phyloP scores from a whole-genome alignment of 2,113 vertebrate genomes.

The Anarhynchus alexandrinus region DNA sequence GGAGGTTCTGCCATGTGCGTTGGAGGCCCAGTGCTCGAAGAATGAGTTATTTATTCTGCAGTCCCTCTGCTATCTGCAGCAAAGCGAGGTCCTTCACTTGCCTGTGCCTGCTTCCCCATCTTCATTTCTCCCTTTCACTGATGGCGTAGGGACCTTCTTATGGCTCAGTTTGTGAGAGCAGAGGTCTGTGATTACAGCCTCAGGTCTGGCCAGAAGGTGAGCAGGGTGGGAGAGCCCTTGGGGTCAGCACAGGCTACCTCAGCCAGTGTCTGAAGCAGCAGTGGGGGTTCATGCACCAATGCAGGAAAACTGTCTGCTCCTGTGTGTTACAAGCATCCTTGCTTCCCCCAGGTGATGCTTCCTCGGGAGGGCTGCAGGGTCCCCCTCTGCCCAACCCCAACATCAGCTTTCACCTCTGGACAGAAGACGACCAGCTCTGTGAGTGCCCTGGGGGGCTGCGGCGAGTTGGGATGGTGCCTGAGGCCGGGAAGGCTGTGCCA shows the following conservation, averaged over 20 bases:
- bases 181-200: neutral
- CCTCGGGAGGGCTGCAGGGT: neutral
- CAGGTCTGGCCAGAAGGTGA: neutral
- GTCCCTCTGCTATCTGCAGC: neutral
- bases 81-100: neutral
- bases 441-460: conserved; percentile 9
- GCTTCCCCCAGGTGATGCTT: conserved; percentile 15
- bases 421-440: conserved; percentile 86
- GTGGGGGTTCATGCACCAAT: no score
- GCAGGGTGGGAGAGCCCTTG: neutral
- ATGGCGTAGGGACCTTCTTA: accelerated
- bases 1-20: accelerated
- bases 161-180: neutral
- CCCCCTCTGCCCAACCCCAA: conserved; percentile 84
- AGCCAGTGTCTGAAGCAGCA: neutral
- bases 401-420: conserved; percentile 93
- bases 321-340: neutral
- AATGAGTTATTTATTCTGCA: neutral
- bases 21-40: neutral
- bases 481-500: neutral
- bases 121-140: neutral
- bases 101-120: neutral
- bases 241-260: neutral
- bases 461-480: neutral
- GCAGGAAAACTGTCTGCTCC: neutral